Base-by-base conservation (phyloP, 1,140 invertebrate species). In the Aradophagus sp. region DNA sequence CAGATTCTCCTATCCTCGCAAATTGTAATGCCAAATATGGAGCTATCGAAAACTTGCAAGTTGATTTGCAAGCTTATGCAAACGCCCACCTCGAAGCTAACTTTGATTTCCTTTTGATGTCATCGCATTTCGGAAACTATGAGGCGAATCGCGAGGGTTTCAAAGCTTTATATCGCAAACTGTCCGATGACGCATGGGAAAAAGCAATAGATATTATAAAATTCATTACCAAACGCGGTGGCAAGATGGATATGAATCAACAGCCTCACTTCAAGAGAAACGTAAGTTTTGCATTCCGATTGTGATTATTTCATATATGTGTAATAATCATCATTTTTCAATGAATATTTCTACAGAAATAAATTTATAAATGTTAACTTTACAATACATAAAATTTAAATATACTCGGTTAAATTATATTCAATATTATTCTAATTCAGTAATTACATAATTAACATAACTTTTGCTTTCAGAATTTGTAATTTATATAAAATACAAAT, bases 91-190 rank as follows among this genome's bases (percentile, higher is more conserved):
- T 95, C 36, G 85, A 88, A 23, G 84, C 88, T 10, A 93, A 91
- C 7, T 93, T 91, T 61, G 89, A 93, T 50, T 93, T 90, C 66
- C 83, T 95, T 10, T 79, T 93, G 2, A 88, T 93, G 83, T 89
- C 92, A 5, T 90, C 91, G 1, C 89, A 93, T 80, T 95, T 93
- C 82, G 90, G 90, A 38, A 93, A 92, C 73, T 94, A 91, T 78
- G 88, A 92, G 74, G 89, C 89, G 36, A 91, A 93, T 81, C 87
- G 93, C 27, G 87, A 87, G 19, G 93, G 93, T 7, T 95, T 95
- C 82, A 88, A 89, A 66, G 90, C 89, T 75, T 83, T 93, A 7
- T 94, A 93, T 82, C 87, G 89, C 42, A 89, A 90, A 66, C 77
- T 93, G 5, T 92, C 93, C 2, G 93, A 95, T 65, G 79, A 89